Evolutionary conservation across 1,140 invertebrate species (phyloP).

Genomic region (Drosophila neocordata): DNA sequence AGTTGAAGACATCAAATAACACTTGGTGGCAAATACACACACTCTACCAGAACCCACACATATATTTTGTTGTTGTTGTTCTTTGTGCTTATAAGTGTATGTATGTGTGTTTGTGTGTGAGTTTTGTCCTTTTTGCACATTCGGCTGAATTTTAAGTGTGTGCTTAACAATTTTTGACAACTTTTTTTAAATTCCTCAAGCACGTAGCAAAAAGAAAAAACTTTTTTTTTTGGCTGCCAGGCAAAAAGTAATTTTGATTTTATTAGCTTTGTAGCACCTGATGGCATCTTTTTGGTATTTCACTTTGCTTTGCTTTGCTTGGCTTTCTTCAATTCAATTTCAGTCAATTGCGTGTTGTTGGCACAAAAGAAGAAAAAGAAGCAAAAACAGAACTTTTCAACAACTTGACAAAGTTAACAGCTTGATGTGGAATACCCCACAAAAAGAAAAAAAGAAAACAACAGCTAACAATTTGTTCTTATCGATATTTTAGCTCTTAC

Average conservation of each 20-base stretch:
- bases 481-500: constrained; percentile 49
- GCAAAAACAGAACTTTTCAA: constrained; percentile 31
- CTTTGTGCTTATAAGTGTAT: constrained; percentile 33
- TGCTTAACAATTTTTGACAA: constrained; percentile 74
- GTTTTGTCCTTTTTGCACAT: constrained; percentile 58
- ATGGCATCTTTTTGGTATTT: constrained; percentile 47
- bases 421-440: constrained; percentile 25
- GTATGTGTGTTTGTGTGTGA: constrained; percentile 11
- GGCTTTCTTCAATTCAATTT: constrained; percentile 69
- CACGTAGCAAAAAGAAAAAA: constrained; percentile 52
- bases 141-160: constrained; percentile 68
- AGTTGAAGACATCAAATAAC: constrained; percentile 69
- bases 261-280: constrained; percentile 78
- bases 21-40: constrained; percentile 36
- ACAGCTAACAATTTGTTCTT: constrained; percentile 59
- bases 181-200: constrained; percentile 71
- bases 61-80: constrained; percentile 25
- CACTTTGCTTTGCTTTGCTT: constrained; percentile 16
- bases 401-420: constrained; percentile 63
- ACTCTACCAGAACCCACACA: neutral
- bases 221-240: constrained; percentile 37
- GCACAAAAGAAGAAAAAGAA: constrained; percentile 41
- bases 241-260: constrained; percentile 79
- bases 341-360: constrained; percentile 60
- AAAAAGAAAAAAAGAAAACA: constrained; percentile 23